Percentiles rank a stretch among this genome's conserved stretches.
Evolutionary conservation across 2,888 invertebrate species (phyloP).

Genomic region (Monochamus alternatus): DNA sequence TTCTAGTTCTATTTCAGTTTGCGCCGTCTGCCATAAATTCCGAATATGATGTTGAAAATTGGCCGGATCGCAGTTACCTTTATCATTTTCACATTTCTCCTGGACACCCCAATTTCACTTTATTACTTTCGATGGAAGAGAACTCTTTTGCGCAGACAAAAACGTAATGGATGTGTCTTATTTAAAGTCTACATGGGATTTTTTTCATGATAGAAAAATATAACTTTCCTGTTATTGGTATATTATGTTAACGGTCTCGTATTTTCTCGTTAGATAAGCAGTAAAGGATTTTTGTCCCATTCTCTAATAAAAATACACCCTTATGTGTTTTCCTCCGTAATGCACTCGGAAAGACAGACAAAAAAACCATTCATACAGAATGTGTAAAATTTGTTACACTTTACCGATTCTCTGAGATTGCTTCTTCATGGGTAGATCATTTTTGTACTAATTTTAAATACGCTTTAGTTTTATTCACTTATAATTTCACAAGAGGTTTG

Average conservation of each 20-base stretch:
- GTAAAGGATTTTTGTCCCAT: slow-evolving; percentile 3
- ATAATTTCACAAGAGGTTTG: no score
- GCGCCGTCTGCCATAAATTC: slow-evolving; percentile 45
- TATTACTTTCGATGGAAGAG: slow-evolving; percentile 28
- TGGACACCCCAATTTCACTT: slow-evolving; percentile 36
- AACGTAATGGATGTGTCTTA: slow-evolving; percentile 23
- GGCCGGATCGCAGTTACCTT: slow-evolving; percentile 47
- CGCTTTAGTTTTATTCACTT: no score
- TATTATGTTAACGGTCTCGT: background rate
- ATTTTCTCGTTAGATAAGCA: background rate
- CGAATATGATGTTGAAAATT: slow-evolving; percentile 49
- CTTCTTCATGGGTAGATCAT: no score
- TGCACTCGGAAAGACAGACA: no score
- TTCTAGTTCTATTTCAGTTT: slow-evolving; percentile 40
- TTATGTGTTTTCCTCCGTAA: background rate
- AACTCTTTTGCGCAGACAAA: slow-evolving; percentile 26
- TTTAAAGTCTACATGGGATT: slow-evolving; percentile 6
- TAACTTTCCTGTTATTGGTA: slow-evolving; percentile 10
- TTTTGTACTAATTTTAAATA: background rate
- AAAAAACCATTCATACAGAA: no score
- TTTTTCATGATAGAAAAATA: slow-evolving; percentile 24
- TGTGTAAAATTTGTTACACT: no score
- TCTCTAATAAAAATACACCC: background rate
- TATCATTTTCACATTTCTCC: slow-evolving; percentile 42
- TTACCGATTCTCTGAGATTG: no score